Evolutionary conservation across 2,797 vertebrate species (phyloP).

Genomic region (Parauchenoglanis ngamensis): DNA sequence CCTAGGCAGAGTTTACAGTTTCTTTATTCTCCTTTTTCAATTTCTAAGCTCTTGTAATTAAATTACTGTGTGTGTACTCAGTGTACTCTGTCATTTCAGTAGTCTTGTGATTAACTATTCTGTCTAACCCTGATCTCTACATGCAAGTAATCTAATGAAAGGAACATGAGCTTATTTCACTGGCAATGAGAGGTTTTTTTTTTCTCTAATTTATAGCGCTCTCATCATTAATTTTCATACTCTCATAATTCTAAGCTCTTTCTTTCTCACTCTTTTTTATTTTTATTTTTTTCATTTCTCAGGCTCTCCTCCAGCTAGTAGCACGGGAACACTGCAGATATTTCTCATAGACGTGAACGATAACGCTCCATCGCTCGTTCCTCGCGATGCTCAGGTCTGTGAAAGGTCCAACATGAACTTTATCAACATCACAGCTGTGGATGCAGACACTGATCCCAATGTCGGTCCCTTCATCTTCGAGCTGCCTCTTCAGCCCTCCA

Average conservation of each 20-base stretch:
- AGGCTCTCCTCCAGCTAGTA: slow-evolving; percentile 92
- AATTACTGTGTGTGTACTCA: neutral
- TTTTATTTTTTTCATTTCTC: slow-evolving; percentile 32
- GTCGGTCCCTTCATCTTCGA: slow-evolving; percentile 95
- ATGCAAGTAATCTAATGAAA: slow-evolving; percentile 13
- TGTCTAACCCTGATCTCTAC: neutral
- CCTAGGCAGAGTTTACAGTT: neutral
- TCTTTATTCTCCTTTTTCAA: neutral
- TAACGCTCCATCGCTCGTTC: slow-evolving; percentile 90
- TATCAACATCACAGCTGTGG: slow-evolving; percentile 93
- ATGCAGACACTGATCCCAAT: slow-evolving; percentile 90
- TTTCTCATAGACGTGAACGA: slow-evolving; percentile 97
- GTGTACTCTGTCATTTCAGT: slow-evolving; percentile 4
- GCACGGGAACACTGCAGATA: slow-evolving; percentile 94
- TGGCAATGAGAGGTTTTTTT: neutral
- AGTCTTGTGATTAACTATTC: slow-evolving; percentile 14
- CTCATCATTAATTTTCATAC: neutral
- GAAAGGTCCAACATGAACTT: slow-evolving; percentile 76
- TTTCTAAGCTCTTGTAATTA: neutral
- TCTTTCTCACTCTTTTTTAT: neutral
- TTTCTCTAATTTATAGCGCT: neutral
- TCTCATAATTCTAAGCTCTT: neutral
- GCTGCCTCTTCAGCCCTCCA: slow-evolving; percentile 83
- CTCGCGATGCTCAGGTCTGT: slow-evolving; percentile 91
- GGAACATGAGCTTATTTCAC: slow-evolving; percentile 4